Evolutionary conservation across 2,888 invertebrate species (phyloP).

Genomic region (Acanthosepion esculentum): DNA sequence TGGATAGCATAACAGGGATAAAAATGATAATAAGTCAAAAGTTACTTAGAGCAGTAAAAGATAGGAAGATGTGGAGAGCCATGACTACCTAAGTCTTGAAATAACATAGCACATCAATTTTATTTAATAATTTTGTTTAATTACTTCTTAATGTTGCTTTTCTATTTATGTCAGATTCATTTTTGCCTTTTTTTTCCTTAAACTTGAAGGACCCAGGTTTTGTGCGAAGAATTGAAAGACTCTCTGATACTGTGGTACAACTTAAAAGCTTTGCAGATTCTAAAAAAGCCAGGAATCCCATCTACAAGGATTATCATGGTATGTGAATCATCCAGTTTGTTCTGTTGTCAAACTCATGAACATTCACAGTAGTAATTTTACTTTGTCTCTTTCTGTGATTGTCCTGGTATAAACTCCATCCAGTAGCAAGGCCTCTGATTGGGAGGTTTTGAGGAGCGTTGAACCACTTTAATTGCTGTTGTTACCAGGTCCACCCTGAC

Average conservation of each 20-base stretch:
- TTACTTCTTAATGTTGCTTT: not conserved
- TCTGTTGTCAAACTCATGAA: too few species aligned
- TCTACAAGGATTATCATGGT: slow-evolving; percentile 89
- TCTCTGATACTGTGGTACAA: slow-evolving; percentile 85
- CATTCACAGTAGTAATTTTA: too few species aligned
- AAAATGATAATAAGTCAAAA: not conserved
- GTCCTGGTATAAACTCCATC: too few species aligned
- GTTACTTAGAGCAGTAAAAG: not conserved
- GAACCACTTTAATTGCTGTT: too few species aligned
- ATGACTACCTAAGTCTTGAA: too few species aligned
- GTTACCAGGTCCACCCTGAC: too few species aligned
- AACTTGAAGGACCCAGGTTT: slow-evolving; percentile 47
- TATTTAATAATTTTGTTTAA: not conserved
- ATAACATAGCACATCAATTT: not conserved
- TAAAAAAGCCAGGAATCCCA: slow-evolving; percentile 85
- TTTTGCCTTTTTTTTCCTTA: not conserved
- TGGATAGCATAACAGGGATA: too few species aligned
- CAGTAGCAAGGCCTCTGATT: too few species aligned
- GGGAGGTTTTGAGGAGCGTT: too few species aligned
- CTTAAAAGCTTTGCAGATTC: slow-evolving; percentile 90
- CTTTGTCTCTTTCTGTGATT: too few species aligned
- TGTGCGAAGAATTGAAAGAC: slow-evolving; percentile 77
- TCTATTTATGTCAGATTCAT: not conserved
- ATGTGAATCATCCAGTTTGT: slow-evolving; percentile 25
- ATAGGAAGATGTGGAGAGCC: not conserved